A percentile compares a stretch with the other conserved stretches of the same genome.
These are phyloP conservation scores for Phalera bucephala DNA, from an alignment of 2,888 invertebrate species.

Conservation along the genomic window DNA sequence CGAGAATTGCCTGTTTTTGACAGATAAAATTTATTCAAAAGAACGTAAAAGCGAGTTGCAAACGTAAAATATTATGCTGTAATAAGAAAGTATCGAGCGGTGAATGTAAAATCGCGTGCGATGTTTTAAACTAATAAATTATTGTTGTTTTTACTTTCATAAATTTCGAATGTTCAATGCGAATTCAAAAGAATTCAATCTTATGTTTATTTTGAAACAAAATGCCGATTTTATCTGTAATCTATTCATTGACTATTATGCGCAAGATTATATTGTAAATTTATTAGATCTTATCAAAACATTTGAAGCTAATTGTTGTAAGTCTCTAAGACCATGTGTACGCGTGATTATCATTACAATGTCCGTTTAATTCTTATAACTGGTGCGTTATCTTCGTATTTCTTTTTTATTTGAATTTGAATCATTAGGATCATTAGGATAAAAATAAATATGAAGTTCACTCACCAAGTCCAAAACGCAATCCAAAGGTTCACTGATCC, in stretches of 20 bases:
- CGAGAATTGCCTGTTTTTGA: background rate
- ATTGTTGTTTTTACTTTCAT: background rate
- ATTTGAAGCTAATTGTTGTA: constrained; percentile 5
- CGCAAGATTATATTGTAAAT: constrained; percentile 14
- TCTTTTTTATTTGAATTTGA: background rate
- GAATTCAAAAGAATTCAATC: background rate
- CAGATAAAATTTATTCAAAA: background rate
- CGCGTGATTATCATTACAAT: background rate
- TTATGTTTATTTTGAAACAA: constrained; percentile 14
- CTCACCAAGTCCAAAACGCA: constrained; percentile 77
- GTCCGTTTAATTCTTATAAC: constrained; percentile 2
- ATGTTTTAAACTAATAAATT: background rate
- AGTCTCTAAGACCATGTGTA: constrained; percentile 4
- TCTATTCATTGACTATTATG: constrained; percentile 14
- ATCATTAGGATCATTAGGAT: background rate
- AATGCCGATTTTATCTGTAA: constrained; percentile 17
- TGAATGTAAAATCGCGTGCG: background rate
- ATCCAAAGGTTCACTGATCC: constrained; percentile 74
- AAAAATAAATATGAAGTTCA: constrained; percentile 24
- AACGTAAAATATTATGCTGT: background rate
- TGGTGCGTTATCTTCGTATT: constrained; percentile 5
- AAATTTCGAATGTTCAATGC: background rate
- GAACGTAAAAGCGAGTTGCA: background rate
- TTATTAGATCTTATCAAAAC: constrained; percentile 11
- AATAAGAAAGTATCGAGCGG: background rate